phyloP scores from a whole-genome alignment of 1,140 invertebrate species.

The Heliconius eleuchia region DNA sequence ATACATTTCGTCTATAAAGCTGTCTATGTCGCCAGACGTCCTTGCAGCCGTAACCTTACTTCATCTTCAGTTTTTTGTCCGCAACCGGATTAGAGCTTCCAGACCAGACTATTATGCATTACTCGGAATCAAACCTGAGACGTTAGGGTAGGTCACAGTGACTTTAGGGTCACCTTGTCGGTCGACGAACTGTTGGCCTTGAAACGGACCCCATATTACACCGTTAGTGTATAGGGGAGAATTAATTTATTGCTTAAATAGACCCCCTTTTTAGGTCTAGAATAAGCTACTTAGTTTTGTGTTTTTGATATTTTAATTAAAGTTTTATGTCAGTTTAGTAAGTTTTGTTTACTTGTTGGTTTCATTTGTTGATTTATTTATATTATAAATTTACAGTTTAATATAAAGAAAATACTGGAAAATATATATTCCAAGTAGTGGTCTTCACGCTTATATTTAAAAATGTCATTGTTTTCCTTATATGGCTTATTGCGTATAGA shows the following conservation, averaged over 20 bases:
- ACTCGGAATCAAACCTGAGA: conserved; percentile 62
- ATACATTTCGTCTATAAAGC: not conserved
- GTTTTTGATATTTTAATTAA: not conserved
- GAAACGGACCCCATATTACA: conserved; percentile 25
- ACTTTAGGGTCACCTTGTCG: conserved; percentile 66
- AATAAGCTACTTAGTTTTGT: not conserved
- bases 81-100: conserved; percentile 56
- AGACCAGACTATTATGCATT: conserved; percentile 58
- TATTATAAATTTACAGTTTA: no score
- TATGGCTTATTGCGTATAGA: no score
- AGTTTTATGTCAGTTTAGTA: not conserved
- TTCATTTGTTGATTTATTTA: no score
- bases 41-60: conserved; percentile 47
- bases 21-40: conserved; percentile 32
- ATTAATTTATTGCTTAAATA: not conserved
- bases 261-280: not conserved
- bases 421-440: no score
- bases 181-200: conserved; percentile 58
- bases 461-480: no score
- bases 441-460: no score
- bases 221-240: conserved; percentile 22
- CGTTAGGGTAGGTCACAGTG: conserved; percentile 68
- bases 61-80: conserved; percentile 36
- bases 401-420: no score
- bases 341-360: not conserved